Evolutionary conservation across 2,113 vertebrate species (phyloP), one percentile per base, ranked within the genome.

Genomic region (Actinemys pallida): DNA sequence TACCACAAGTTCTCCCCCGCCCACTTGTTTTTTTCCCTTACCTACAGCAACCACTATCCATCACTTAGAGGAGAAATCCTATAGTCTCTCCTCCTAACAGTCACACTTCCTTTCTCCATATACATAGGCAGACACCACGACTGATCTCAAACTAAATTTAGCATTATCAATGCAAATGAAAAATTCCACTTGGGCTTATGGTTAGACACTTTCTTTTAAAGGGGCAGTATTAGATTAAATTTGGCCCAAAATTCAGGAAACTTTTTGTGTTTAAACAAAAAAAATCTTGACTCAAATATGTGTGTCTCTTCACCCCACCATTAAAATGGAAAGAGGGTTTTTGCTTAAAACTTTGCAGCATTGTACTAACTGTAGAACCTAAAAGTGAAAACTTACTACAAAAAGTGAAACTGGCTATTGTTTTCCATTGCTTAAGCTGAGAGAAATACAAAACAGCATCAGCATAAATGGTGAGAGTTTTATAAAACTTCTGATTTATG

Each of bases 171-270:
- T 31, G 20, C 54, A 87, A 57, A 35, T 54, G 56, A 88, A 82
- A 96, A 12, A 72, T 72, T 13, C 57, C 65, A 83, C 8, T 83
- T 53, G 81, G 42, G 31, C 7, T 90, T 22, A 69, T 10, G 8
- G 49, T 69, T 17, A 93, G 8, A 59, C 4, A 17, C 88, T 5
- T 2, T 47, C 59, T 50, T 87, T n/a, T 80, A 1, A 79, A 96
- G 50, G 27, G 39, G 50, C 0, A 0, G 20, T 35, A 14, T 14
- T 12, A 72, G 12, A 31, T 91, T 52, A 2, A 0, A 75, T 88
- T 93, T 87, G 83, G 31, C 79, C n/a, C 53, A 24, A 1, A 8
- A 0, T 52, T 90, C 3, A 45, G n/a, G 42, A 81, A 2, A 75
- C 19, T 81, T 81, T 84, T 7, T 89, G 29, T 31, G 79, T 81